Evolutionary conservation across 2,113 vertebrate genomes (phyloP).

Genomic region (Scortum barcoo): DNA sequence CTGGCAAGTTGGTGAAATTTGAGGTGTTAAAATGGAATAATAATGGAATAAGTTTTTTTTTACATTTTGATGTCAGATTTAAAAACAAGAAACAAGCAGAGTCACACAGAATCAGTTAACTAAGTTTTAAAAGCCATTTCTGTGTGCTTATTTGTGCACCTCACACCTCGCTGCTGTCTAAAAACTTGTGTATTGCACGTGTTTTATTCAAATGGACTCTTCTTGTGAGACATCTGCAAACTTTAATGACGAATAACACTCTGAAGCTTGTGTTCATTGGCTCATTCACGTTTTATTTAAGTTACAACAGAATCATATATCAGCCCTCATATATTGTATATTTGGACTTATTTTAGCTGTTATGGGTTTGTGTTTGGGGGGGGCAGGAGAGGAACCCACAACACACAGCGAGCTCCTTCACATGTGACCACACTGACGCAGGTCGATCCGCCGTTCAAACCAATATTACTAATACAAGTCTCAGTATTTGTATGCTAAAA

Average conservation of each 20-base stretch:
- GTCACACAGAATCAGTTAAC: too few species aligned
- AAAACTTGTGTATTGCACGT: too few species aligned
- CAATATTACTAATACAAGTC: slow-evolving; percentile 20
- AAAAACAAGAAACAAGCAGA: not conserved
- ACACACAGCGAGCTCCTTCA: slow-evolving; percentile 3
- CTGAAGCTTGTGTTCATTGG: too few species aligned
- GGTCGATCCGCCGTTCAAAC: slow-evolving; percentile 23
- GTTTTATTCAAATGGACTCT: not conserved
- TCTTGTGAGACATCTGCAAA: too few species aligned
- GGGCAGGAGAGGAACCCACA: slow-evolving; percentile 37
- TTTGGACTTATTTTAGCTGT: not conserved
- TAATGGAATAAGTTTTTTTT: not conserved
- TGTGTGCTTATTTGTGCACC: not conserved
- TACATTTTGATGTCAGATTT: not conserved
- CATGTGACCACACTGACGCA: slow-evolving; percentile 51
- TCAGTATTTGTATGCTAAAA: slow-evolving; percentile 11
- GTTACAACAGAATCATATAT: too few species aligned
- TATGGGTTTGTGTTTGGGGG: slow-evolving; percentile 10
- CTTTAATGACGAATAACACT: too few species aligned
- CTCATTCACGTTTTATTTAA: too few species aligned
- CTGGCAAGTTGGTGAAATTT: not conserved
- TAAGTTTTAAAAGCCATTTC: not conserved
- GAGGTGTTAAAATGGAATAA: not conserved
- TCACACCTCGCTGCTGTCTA: too few species aligned
- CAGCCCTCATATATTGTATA: too few species aligned